phyloP scores from a whole-genome alignment of 2,113 vertebrate genomes.

The Perca flavescens region DNA sequence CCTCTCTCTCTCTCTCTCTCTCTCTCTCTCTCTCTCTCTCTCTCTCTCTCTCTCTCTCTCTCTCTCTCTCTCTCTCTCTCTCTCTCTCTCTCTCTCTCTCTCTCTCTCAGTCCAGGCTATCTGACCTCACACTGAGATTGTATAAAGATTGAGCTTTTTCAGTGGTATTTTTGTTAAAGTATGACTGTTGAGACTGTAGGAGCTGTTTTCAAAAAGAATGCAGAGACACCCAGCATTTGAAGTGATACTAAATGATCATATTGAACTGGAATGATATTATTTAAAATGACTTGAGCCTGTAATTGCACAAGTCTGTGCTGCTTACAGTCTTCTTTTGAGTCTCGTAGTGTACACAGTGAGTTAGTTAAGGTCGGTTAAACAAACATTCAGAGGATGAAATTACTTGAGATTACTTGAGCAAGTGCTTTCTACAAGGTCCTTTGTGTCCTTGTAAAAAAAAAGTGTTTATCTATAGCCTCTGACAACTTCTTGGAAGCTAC shows the following conservation, averaged over 20 bases:
- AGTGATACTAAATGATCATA: neutral
- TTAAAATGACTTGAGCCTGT: slow-evolving; percentile 17
- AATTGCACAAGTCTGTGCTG: neutral
- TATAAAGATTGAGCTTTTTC: neutral
- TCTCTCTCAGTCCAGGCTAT: neutral
- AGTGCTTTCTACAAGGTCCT: slow-evolving; percentile 22
- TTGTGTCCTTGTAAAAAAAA: slow-evolving; percentile 38
- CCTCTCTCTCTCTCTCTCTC: too few species aligned
- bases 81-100: too few species aligned
- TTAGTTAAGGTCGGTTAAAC: slow-evolving; percentile 26
- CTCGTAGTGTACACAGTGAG: neutral
- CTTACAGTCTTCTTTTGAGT: neutral
- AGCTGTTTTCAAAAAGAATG: slow-evolving; percentile 1
- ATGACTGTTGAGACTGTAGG: neutral
- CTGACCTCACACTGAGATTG: neutral
- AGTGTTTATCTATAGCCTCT: slow-evolving; percentile 14
- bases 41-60: too few species aligned
- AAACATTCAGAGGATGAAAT: slow-evolving; percentile 26
- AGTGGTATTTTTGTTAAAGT: neutral
- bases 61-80: too few species aligned
- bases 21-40: too few species aligned
- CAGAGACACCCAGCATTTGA: neutral
- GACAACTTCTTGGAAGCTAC: slow-evolving; percentile 52
- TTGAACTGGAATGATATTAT: slow-evolving; percentile 20
- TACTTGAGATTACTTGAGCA: neutral